Evolutionary conservation across 2,888 invertebrate species (phyloP), one percentile per base, ranked within the genome.

Genomic region (Nephrocerus scutellatus): DNA sequence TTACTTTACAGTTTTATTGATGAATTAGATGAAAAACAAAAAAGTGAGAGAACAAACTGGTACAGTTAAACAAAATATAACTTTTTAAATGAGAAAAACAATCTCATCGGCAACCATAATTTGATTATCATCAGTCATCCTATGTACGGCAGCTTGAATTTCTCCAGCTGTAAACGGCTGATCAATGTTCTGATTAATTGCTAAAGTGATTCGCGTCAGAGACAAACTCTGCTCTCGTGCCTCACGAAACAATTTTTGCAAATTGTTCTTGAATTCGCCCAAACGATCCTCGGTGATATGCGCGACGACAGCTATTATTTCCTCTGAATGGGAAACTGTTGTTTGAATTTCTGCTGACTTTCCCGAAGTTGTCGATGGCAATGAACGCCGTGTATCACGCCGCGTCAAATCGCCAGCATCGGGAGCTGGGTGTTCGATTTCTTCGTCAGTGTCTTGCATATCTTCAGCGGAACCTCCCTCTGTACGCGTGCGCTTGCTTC

Each of bases 81-180:
- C n/a, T n/a, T n/a, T n/a, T 74, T 79, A 89, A 61, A 91, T 87
- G 33, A 88, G 73, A 69, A 88, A 86, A 20, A 91, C 77, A 48
- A 85, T 82, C 48, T 79, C 83, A 59, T 90, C 89, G 0, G 87
- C 80, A 53, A 88, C 72, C 93, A 96, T 93, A 43, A 95, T 78
- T 63, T 90, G 88, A 71, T 93, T 95, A 49, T 85, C 89, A 23
- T 83, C 82, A 4, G 84, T 82, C 92, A 96, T 91, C 44, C 74
- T 74, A 9, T 77, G 72, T 9, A 96, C 71, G 3, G 92, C 93
- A 0, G 84, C 81, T 28, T 73, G 68, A 6, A 93, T 72, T 72
- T 96, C 95, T 1, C 67, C 74, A 3, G 72, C 59, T 0, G 73
- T 71, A 62, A 84, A 89, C 1, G 72, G 68, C 35, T 75, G 72